Conservation (phyloP, 2,888 invertebrate species). For the Tuberolachnus salignus region DNA sequence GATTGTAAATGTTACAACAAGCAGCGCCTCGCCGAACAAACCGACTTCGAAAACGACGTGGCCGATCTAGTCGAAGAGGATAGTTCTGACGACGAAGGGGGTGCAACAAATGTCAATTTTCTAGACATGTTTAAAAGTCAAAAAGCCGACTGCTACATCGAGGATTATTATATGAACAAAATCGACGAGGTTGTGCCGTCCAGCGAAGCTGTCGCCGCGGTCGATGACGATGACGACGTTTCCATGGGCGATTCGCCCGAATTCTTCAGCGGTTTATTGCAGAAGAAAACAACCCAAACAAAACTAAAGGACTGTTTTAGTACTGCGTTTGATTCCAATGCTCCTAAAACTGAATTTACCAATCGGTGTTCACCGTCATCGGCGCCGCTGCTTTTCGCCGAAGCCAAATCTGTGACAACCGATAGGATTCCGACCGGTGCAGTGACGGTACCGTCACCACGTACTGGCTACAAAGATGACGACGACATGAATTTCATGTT, state of each 20-base stretch:
- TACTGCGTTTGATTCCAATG: background rate
- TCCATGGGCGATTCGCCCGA: constrained; percentile 3
- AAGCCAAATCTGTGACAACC: background rate
- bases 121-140: constrained; percentile 38
- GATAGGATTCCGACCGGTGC: background rate
- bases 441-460: background rate
- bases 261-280: background rate
- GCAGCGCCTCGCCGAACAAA: too few relatives aligned
- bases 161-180: constrained; percentile 10
- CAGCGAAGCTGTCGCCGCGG: background rate
- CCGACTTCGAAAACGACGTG: background rate
- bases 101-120: background rate
- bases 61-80: background rate
- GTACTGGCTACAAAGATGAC: background rate
- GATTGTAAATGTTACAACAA: too few relatives aligned
- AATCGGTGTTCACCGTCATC: background rate
- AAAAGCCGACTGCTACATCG: constrained; percentile 13
- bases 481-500: constrained; percentile 41
- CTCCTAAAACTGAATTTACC: background rate
- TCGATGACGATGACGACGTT: background rate
- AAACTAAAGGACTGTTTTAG: background rate
- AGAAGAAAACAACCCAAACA: background rate
- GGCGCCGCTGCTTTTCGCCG: background rate
- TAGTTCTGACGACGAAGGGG: background rate
- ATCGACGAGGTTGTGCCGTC: background rate